Evolutionary conservation across 2,888 invertebrate species (phyloP).

Genomic region (Lissonota sp.): DNA sequence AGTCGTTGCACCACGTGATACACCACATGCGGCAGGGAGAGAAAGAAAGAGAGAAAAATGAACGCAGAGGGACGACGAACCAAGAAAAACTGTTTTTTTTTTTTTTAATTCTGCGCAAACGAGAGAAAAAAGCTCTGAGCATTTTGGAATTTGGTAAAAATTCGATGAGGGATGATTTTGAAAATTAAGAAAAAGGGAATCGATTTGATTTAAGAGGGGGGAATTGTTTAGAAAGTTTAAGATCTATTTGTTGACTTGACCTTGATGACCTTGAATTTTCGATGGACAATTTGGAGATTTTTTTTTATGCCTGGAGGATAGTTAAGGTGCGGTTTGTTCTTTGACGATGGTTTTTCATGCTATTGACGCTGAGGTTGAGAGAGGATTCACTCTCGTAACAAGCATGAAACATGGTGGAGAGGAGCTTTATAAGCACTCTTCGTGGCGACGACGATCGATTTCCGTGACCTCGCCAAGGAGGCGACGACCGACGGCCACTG

Average conservation of each 20-base stretch:
- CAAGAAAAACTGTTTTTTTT: background rate
- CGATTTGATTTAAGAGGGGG: background rate
- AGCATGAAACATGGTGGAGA: background rate
- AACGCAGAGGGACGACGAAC: slow-evolving; percentile 45
- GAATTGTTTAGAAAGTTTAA: no score
- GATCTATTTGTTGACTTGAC: no score
- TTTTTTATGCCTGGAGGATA: no score
- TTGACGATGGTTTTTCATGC: slow-evolving; percentile 27
- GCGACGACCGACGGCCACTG: slow-evolving; percentile 68
- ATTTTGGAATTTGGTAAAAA: background rate
- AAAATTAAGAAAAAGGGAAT: background rate
- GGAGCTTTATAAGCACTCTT: slow-evolving; percentile 33
- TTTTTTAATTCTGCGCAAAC: background rate
- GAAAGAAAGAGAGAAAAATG: slow-evolving; percentile 10
- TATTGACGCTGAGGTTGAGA: slow-evolving; percentile 16
- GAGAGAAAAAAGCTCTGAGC: background rate
- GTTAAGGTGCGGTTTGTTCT: background rate
- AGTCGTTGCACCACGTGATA: background rate
- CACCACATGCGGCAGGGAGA: background rate
- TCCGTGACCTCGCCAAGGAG: slow-evolving; percentile 72
- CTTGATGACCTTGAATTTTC: no score
- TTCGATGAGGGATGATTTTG: no score
- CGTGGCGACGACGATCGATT: slow-evolving; percentile 66
- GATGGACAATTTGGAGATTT: no score
- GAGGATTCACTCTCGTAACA: slow-evolving; percentile 19